Evolutionary conservation across 2,797 vertebrate genomes (phyloP).

Genomic region (Nannoperca australis): DNA sequence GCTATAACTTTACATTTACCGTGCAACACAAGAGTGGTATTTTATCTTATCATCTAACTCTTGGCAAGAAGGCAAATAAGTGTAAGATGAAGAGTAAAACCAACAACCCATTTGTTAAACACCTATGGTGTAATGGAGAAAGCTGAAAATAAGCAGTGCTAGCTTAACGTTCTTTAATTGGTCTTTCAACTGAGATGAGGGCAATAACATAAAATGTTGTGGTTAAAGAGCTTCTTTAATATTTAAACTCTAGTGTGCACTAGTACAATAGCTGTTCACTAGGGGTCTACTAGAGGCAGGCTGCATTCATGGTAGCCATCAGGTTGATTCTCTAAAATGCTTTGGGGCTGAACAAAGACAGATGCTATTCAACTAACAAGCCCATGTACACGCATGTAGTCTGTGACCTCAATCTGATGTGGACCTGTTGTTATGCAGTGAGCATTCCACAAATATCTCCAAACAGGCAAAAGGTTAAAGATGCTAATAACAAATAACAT

Average conservation of each 20-base stretch:
- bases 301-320: constrained; percentile 16
- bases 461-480: constrained; percentile 60
- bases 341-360: constrained; percentile 61
- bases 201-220: constrained; percentile 1
- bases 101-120: background rate
- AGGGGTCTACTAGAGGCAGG: constrained; percentile 2
- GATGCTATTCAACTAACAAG: constrained; percentile 39
- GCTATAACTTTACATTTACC: background rate
- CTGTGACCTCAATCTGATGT: constrained; percentile 46
- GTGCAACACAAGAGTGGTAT: background rate
- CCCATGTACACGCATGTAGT: constrained; percentile 14
- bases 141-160: background rate
- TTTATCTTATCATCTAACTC: background rate
- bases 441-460: constrained; percentile 60
- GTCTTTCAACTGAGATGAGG: background rate
- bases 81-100: background rate
- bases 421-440: constrained; percentile 44
- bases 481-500: constrained; percentile 62
- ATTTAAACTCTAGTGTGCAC: background rate
- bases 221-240: constrained; percentile 6
- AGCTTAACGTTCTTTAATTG: background rate
- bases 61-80: background rate
- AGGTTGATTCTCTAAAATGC: constrained; percentile 42
- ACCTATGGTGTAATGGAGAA: background rate
- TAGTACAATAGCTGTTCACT: constrained; percentile 7